These are phyloP conservation scores for Trichogramma dendrolimi DNA, from an alignment of 2,888 invertebrate species.

Conservation along the genomic window DNA sequence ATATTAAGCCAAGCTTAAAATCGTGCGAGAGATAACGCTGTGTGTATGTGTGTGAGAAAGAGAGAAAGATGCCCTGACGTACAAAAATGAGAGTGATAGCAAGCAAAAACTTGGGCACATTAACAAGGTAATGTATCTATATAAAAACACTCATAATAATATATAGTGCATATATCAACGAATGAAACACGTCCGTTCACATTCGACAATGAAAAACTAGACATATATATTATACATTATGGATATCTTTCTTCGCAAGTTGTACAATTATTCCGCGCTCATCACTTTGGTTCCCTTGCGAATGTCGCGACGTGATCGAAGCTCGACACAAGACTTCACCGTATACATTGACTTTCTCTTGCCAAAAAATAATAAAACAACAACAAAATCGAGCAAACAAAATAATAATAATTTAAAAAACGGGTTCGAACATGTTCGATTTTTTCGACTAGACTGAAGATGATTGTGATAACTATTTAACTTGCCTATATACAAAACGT, in stretches of 20 bases:
- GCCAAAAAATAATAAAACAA: constrained; percentile 25
- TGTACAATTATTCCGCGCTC: constrained; percentile 13
- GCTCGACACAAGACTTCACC: constrained; percentile 14
- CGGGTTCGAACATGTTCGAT: constrained; percentile 50
- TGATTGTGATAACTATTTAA: constrained; percentile 53
- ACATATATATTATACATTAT: background rate
- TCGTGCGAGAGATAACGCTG: too few relatives aligned
- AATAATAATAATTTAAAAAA: constrained; percentile 13
- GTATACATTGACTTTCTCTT: constrained; percentile 40
- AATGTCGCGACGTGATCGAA: background rate
- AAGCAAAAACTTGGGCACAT: background rate
- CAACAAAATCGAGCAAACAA: too few relatives aligned
- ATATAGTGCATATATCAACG: constrained; percentile 20
- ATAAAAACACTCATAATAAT: constrained; percentile 1
- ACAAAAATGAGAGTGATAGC: too few relatives aligned
- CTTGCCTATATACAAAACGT: constrained; percentile 49
- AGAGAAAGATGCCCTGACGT: background rate
- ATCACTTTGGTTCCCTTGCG: constrained; percentile 11
- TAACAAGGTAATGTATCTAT: constrained; percentile 29
- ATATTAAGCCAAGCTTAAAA: too few relatives aligned
- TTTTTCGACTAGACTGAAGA: constrained; percentile 50
- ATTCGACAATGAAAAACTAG: constrained; percentile 18
- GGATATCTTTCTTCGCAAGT: background rate
- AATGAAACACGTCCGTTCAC: constrained; percentile 28
- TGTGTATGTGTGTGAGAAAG: background rate